These are phyloP conservation scores for Ctena decussata DNA, from an alignment of 2,888 invertebrate genomes.

Conservation along the genomic window DNA sequence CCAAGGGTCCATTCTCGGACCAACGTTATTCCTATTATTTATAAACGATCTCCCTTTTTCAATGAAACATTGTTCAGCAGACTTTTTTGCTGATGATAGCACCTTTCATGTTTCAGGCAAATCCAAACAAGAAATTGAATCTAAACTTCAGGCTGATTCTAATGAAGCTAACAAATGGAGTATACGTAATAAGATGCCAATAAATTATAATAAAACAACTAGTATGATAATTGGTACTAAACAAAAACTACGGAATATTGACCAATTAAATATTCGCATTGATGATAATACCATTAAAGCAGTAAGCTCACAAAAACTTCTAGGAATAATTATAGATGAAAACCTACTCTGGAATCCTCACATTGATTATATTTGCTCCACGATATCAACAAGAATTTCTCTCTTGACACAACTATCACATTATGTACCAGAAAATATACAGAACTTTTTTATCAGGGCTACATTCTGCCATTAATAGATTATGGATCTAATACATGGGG, in stretches of 20 bases:
- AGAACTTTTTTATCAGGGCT: background rate
- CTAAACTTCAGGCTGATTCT: background rate
- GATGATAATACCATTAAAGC: background rate
- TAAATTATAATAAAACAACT: background rate
- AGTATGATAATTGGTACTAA: background rate
- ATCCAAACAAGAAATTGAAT: background rate
- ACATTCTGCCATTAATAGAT: background rate
- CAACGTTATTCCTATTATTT: background rate
- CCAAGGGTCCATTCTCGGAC: background rate
- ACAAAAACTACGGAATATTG: background rate
- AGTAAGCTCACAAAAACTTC: background rate
- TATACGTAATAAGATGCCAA: background rate
- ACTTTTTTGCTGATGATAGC: background rate
- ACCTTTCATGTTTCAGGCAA: background rate
- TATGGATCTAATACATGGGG: conserved; percentile 9
- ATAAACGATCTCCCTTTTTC: background rate
- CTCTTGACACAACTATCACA: background rate
- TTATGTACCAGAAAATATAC: conserved; percentile 2
- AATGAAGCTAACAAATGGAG: background rate
- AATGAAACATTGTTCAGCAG: background rate
- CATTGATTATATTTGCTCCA: background rate
- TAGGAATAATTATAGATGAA: background rate
- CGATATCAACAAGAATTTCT: background rate
- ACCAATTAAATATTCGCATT: background rate
- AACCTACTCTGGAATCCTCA: background rate